Evolutionary conservation across 2,797 vertebrate species (phyloP), one percentile per base, ranked within the genome.

Genomic region (Syngnathus rostellatus): DNA sequence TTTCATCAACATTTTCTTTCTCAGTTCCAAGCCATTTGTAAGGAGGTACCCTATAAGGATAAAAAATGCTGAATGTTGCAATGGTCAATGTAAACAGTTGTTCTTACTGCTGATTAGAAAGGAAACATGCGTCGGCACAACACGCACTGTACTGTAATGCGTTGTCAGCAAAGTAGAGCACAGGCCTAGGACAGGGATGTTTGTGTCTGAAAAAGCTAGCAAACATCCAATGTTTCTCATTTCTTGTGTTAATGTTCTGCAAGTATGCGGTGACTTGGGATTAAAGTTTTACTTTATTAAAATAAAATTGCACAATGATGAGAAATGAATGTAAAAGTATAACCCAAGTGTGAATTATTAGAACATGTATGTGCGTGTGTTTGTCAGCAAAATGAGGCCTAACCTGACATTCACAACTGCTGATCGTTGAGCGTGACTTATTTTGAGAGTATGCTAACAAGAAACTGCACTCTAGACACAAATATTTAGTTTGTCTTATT

Each of bases 381-480:
- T 31, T 41, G 46, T 25, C 17, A 39, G 59, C 25, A 48, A 63
- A 14, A 17, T 19, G 45, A 25, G 53, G 21, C 10, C 23, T 55
- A 55, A 55, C 21, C 21, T 31, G 11, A 16, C 2, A 25, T 25
- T 55, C 14, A 40, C 6, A 1, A 51, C 19, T 43, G 23, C 8
- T 11, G 25, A 21, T 81, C 80, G 78, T 58, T 10, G 23, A 70
- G 60, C 81, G 63, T 14, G 59, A 81, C 72, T 46, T 77, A 83
- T 80, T 77, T 77, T 16, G 61, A 68, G 63, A 80, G 80, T 65
- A 77, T 65, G 8, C 39, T 5, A 38, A 25, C 31, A 38, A 43
- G 31, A 64, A 14, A 21, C 58, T 81, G 81, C 74, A 69, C 83
- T 77, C 77, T 83, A 77, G 64, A 79, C 69, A 64, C 72, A 81